Evolutionary conservation across 1,140 invertebrate species (phyloP).

Genomic region (Bombyx mori): DNA sequence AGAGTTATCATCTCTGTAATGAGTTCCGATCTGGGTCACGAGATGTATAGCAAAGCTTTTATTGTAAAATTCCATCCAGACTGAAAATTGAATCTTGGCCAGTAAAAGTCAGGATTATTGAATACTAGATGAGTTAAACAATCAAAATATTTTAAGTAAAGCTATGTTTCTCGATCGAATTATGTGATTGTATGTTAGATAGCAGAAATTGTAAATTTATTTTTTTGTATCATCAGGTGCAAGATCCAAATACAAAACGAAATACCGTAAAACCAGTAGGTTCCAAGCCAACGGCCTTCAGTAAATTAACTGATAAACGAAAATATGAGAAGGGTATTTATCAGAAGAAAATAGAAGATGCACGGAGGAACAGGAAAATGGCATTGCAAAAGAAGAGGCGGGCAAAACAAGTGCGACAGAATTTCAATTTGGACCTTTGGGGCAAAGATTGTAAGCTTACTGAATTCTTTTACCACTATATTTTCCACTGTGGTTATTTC

Average conservation of each 20-base stretch:
- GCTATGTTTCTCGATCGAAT: too few species aligned
- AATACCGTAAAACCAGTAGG: slow-evolving; percentile 67
- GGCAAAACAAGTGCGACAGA: slow-evolving; percentile 37
- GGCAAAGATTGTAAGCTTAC: slow-evolving; percentile 41
- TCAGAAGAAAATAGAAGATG: slow-evolving; percentile 46
- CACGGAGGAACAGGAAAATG: slow-evolving; percentile 49
- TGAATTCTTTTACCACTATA: too few species aligned
- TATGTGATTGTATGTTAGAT: slow-evolving; percentile 16
- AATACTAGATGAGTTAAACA: too few species aligned
- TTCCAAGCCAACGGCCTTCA: slow-evolving; percentile 46
- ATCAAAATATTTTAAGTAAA: too few species aligned
- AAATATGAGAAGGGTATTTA: slow-evolving; percentile 41
- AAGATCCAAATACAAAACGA: slow-evolving; percentile 71
- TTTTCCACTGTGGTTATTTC: too few species aligned
- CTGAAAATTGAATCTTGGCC: too few species aligned
- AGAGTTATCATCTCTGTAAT: too few species aligned
- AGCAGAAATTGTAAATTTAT: neutral
- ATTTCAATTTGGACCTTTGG: slow-evolving; percentile 60
- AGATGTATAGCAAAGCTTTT: too few species aligned
- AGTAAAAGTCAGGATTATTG: too few species aligned
- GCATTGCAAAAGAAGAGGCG: slow-evolving; percentile 47
- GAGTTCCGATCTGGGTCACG: too few species aligned
- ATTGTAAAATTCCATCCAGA: too few species aligned
- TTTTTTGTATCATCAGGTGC: slow-evolving; percentile 40
- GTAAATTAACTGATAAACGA: slow-evolving; percentile 45